phyloP scores from a whole-genome alignment of 53 echinoderm and acorn worm genomes.

The Paelopatides confundens region DNA sequence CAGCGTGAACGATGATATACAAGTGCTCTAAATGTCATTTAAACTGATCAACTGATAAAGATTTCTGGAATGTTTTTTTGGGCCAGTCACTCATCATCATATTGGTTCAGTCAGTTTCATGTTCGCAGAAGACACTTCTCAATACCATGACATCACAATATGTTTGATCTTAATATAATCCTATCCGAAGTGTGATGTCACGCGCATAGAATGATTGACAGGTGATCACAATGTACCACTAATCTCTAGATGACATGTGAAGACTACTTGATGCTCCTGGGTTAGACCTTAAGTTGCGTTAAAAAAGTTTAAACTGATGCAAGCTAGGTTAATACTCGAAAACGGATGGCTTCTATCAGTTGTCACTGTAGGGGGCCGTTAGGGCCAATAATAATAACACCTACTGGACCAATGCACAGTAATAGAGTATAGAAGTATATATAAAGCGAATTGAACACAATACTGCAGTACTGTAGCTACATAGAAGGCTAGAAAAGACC shows the following conservation, averaged over 20 bases:
- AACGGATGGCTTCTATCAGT: constrained; percentile 31
- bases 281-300: neutral
- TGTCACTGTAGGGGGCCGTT: constrained; percentile 22
- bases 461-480: too few species aligned
- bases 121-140: too few species aligned
- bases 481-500: too few species aligned
- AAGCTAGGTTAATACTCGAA: constrained; percentile 29
- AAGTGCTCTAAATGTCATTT: too few species aligned
- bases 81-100: too few species aligned
- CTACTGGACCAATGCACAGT: neutral
- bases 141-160: too few species aligned
- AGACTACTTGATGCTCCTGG: neutral
- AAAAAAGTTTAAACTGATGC: neutral
- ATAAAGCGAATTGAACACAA: too few species aligned
- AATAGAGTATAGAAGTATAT: too few species aligned
- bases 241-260: neutral
- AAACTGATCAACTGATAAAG: too few species aligned
- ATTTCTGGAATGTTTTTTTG: too few species aligned
- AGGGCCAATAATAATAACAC: constrained; percentile 20
- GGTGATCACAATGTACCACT: neutral
- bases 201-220: neutral
- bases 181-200: neutral
- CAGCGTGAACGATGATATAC: too few species aligned
- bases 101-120: too few species aligned
- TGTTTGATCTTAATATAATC: neutral